Evolutionary conservation across 2,797 vertebrate species (phyloP).

Genomic region (Champsocephalus esox): DNA sequence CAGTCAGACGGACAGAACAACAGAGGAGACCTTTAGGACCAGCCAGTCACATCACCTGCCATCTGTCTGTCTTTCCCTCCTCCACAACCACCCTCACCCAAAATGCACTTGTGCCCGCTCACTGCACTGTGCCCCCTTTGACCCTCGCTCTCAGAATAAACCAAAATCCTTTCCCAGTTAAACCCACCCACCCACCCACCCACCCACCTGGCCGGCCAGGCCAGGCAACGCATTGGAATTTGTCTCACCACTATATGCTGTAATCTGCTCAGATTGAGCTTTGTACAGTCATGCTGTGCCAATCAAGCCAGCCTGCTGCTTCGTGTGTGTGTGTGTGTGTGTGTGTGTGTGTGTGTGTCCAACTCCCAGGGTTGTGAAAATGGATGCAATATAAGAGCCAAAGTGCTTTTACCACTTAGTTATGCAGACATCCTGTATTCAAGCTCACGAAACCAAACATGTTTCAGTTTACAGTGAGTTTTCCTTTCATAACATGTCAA

Average conservation of each 20-base stretch:
- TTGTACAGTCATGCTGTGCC: constrained; percentile 24
- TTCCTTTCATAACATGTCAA: constrained; percentile 8
- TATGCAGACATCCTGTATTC: neutral
- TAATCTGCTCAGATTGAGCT: constrained; percentile 61
- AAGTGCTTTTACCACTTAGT: neutral
- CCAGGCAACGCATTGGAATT: constrained; percentile 42
- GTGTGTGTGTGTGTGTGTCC: constrained; percentile 16
- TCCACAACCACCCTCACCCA: constrained; percentile 10
- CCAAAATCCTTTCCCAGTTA: constrained; percentile 48
- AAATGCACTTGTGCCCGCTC: constrained; percentile 27
- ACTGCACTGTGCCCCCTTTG: constrained; percentile 30
- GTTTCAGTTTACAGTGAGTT: constrained; percentile 7
- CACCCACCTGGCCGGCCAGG: neutral
- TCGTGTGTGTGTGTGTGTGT: neutral
- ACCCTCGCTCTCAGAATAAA: constrained; percentile 25
- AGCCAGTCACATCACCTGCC: constrained; percentile 7
- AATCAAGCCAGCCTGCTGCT: constrained; percentile 22
- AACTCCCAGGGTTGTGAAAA: constrained; percentile 16
- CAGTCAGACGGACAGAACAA: constrained; percentile 33
- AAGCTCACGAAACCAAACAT: constrained; percentile 7
- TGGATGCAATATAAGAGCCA: constrained; percentile 37
- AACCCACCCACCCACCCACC: constrained; percentile 19
- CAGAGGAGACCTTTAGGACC: constrained; percentile 13
- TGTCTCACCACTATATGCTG: constrained; percentile 54
- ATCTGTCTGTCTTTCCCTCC: constrained; percentile 22